Evolutionary conservation across 2,888 invertebrate genomes (phyloP), one percentile per base, ranked within the genome.

Genomic region (Papilio elwesi): DNA sequence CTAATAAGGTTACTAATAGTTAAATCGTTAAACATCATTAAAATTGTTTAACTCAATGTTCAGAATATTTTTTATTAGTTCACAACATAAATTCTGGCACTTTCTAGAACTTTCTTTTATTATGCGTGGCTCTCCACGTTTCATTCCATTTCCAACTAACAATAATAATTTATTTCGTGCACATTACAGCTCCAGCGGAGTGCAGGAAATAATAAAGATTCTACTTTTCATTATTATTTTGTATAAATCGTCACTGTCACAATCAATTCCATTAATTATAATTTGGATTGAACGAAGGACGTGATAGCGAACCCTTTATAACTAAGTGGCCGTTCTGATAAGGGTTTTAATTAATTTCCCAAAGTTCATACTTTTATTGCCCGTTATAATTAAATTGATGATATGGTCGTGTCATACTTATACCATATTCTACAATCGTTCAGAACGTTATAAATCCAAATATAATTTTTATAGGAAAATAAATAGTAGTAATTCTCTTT

Each of bases 341-440:
- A 64, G 51, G 38, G 13, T 57, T 68, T 68, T 68, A 69, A 72
- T 73, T 57, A 57, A 73, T 68, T 57, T 68, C 15, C 57, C 38
- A 48, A 72, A 67, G 47, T 15, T 63, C 49, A 52, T 36, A 43
- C 26, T 43, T 47, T 70, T 65, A 55, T 49, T 65, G 52, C 26
- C 36, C 6, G 47, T 36, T 49, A 36, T 64, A 53, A 70, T 65
- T 53, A 70, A 65, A 53, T 55, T 70, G 70, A 70, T 70, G 70
- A 70, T 70, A 55, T 55, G 12, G 51, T 36, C 15, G 15, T 62
- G 15, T 43, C 59, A 62, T 62, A 62, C 43, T 62, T 15, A 62
- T n/a, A n/a, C n/a, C n/a, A n/a, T 38, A 57, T 36, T 11, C 11
- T 16, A 53, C 13, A 53, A 8, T 53, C 16, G 16, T 13, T 6